These are phyloP conservation scores for Caloenas nicobarica DNA, from an alignment of 2,113 vertebrate species.

Conservation along the genomic window DNA sequence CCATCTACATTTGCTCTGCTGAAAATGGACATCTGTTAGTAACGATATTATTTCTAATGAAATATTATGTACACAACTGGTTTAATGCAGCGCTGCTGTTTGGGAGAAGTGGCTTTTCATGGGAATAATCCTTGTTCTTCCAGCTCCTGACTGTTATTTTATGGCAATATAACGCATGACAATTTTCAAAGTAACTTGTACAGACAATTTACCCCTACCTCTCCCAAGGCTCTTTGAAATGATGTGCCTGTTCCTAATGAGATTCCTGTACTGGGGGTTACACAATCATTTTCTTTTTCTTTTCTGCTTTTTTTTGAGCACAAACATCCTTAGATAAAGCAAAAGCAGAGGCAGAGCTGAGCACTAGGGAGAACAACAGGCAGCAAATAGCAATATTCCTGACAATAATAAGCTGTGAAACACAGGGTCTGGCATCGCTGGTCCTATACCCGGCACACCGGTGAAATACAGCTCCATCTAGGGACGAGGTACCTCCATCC, in stretches of 20 bases:
- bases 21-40: conserved; percentile 63
- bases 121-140: conserved; percentile 48
- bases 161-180: conserved; percentile 10
- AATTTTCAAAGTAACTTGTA: conserved; percentile 31
- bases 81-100: conserved; percentile 56
- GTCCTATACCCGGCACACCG: not conserved
- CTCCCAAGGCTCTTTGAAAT: conserved; percentile 32
- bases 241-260: conserved; percentile 18
- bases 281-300: not conserved
- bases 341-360: not conserved
- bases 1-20: conserved; percentile 39
- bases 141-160: conserved; percentile 46
- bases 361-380: not conserved
- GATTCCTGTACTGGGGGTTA: conserved; percentile 49
- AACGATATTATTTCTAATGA: conserved; percentile 68
- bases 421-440: not conserved
- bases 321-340: not conserved
- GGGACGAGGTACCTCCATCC: conserved; percentile 14
- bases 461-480: conserved; percentile 43
- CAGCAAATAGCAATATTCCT: not conserved
- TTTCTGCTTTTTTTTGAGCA: not conserved
- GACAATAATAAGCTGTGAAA: not conserved
- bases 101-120: conserved; percentile 42
- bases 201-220: conserved; percentile 25
- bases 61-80: conserved; percentile 64